Evolutionary conservation across 2,797 vertebrate genomes (phyloP).

Genomic region (Phrynocephalus forsythii): DNA sequence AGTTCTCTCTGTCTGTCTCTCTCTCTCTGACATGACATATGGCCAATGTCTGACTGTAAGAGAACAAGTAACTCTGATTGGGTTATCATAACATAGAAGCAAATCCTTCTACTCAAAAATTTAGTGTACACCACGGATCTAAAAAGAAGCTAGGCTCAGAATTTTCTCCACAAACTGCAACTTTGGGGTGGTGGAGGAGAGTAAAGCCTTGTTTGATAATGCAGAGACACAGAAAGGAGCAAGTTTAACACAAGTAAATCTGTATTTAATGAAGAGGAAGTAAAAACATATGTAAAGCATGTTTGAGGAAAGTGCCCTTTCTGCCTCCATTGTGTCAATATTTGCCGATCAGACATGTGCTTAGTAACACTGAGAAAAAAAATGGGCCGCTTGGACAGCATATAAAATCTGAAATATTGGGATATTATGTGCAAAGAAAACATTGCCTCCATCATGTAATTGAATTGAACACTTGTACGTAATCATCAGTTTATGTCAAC

Average conservation of each 20-base stretch:
- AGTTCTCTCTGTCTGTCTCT: background rate
- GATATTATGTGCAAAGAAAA: background rate
- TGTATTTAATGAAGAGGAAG: background rate
- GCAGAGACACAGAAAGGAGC: background rate
- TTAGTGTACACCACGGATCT: background rate
- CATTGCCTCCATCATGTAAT: background rate
- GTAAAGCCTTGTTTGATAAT: background rate
- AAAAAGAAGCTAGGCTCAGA: background rate
- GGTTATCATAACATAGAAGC: background rate
- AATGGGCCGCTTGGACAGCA: background rate
- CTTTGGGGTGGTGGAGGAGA: background rate
- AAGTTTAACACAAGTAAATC: background rate
- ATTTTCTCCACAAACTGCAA: background rate
- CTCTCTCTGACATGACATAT: background rate
- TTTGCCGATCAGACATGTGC: background rate
- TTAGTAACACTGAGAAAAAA: background rate
- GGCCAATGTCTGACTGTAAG: background rate
- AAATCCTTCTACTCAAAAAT: background rate
- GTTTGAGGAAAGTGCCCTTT: background rate
- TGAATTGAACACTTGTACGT: too few species aligned
- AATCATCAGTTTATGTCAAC: too few species aligned
- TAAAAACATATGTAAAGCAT: background rate
- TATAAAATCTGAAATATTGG: background rate
- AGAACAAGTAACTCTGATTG: background rate
- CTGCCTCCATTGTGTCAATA: background rate